Evolutionary conservation across 2,797 vertebrate species (phyloP), one percentile per base, ranked within the genome.

Genomic region (Muraenolepis orangiensis): DNA sequence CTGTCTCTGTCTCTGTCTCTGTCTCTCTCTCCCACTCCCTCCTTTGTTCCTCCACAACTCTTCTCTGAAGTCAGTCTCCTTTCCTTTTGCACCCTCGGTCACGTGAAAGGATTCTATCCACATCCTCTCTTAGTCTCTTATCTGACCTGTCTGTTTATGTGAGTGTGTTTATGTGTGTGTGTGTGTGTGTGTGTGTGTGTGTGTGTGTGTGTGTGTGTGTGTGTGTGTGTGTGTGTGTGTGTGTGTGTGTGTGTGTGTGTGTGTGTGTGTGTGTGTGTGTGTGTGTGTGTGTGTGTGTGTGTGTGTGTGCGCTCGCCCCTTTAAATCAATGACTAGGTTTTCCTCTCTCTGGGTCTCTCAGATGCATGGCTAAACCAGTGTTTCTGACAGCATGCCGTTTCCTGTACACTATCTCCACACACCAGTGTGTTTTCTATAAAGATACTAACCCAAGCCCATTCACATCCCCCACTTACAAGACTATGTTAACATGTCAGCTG

Each of bases 41-140:
- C 66, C 70, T 42, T 72, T 40, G 11, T 8, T 40, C 18, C 77
- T 70, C 73, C 42, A 64, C 75, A 69, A 72, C 66, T 20, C 18
- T n/a, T 69, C 30, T 18, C 23, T 70, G 20, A 78, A 73, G 74
- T 38, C 38, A 72, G 76, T 69, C 71, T 42, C 67, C 64, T 69
- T 70, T 18, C 4, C 69, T 72, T 12, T 51, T 71, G 23, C 69
- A 26, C 30, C 31, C 66, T 64, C 78, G 72, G 72, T 77, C 76
- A 78, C 20, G 8, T 73, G 74, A 23, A 67, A 77, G 68, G 79
- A 77, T 84, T 32, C 82, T 76, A 81, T 83, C 79, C 82, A 76
- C 71, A 71, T 64, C 6, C 66, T 70, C 69, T 51, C n/a, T n/a
- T n/a, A n/a, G 26, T 71, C 66, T 79, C 75, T 29, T 64, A 13